Base-by-base conservation (phyloP, 2,113 vertebrate genomes). In the Lathamus discolor region DNA sequence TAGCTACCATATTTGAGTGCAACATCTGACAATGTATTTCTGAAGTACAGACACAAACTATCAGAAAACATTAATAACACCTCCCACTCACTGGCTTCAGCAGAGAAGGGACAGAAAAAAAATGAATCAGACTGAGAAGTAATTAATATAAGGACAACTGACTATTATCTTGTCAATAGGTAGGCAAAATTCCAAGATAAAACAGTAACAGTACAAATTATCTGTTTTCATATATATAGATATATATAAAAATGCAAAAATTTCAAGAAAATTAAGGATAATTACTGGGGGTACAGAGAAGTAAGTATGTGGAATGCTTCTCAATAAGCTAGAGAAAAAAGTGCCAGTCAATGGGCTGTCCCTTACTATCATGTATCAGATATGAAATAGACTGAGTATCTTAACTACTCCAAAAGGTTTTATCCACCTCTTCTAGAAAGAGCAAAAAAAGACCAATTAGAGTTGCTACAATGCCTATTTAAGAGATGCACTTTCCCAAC, bases 201-300 rank as follows among this genome's bases (percentile, higher is more conserved):
- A 46, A 29, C 5, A 54, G 7, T 8, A 46, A 66, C 12, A 69
- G 43, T 9, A 49, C 0, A 79, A 78, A 44, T 37, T 6, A 17
- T 55, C 29, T 43, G 9, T 37, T 18, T n/a, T 70, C 8, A 28
- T 43, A 33, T 29, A 19, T 18, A 20, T 3, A 48, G 5, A 48
- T 35, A 68, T 13, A 5, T 15, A 35, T 2, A 48, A 16, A 66
- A 28, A 39, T 5, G 29, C 0, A 28, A 18, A 31, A 37, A 57
- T 15, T 39, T 29, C 27, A 52, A 41, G 7, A 74, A 88, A 81
- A 70, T 28, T 23, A 54, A 87, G 23, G 17, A 31, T 64, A 84
- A 37, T 49, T 43, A 31, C 11, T 27, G 2, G 2, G 4, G 1
- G 1, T 4, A 33, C 13, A 5, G 13, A 24, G 12, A 85, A 41